Base-by-base conservation (phyloP, 2,113 vertebrate genomes). In the Mormoops blainvillei region DNA sequence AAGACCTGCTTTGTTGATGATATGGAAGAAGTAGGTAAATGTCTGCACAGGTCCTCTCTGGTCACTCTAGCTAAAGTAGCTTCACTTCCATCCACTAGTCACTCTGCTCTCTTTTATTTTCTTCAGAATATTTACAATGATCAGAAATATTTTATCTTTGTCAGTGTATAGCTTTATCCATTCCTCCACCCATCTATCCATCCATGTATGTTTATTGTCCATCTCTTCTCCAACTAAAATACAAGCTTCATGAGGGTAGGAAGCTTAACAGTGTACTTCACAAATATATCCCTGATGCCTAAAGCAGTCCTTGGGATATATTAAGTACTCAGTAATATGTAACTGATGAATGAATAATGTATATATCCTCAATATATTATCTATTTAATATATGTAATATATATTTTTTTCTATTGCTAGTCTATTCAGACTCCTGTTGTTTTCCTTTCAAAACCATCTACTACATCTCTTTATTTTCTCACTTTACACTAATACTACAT, bases 61-160 rank as follows among this genome's bases (percentile, higher is more conserved):
- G 38, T 94, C 11, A 52, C 16, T 87, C 28, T 48, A 90, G 18
- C 54, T 54, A 13, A 71, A 50, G 48, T 67, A 43, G 52, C n/a
- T 56, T 45, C 22, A 70, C 3, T 36, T 67, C 45, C 5, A 15
- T 56, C 41, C 41, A 9, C 58, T 45, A 50, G 52, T 36, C 61
- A 58, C 20, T 82, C 45, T 71, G 28, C n/a, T 77, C 77, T 92
- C 52, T 94, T 96, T 83, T 85, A 3, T 76, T 86, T 94, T 78
- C 50, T 58, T 91, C 76, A 70, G 26, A 86, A 16, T 7, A 84
- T 61, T 90, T 90, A 52, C 61, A 11, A 76, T 36, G 78, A 41
- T 90, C 56, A 68, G 31, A 90, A 89, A 48, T 77, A 67, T 43
- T 94, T 93, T 22, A 81, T 70, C 28, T 71, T 77, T 61, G 20